Evolutionary conservation across 1,140 invertebrate species (phyloP).

Genomic region (Diabrotica undecimpunctata): DNA sequence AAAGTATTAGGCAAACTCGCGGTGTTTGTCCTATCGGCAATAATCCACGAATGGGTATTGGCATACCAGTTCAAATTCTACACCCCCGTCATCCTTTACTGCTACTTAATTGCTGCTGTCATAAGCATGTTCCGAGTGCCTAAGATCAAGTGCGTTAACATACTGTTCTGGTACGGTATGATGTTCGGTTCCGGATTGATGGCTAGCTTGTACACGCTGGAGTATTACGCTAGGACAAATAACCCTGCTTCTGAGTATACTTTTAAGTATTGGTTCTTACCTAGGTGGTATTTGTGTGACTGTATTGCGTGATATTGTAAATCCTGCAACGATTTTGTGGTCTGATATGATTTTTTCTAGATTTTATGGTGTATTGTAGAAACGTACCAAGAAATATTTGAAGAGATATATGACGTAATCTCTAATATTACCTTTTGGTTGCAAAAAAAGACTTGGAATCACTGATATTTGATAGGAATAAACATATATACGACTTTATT

Average conservation of each 20-base stretch:
- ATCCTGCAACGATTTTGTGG: too few relatives aligned
- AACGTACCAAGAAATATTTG: too few relatives aligned
- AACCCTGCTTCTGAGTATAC: constrained; percentile 56
- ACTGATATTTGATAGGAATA: too few relatives aligned
- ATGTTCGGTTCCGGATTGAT: constrained; percentile 72
- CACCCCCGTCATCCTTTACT: constrained; percentile 77
- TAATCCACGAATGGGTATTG: constrained; percentile 70
- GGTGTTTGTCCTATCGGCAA: constrained; percentile 54
- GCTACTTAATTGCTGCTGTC: constrained; percentile 62
- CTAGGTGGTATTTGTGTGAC: constrained; percentile 48
- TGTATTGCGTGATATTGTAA: constrained; percentile 20
- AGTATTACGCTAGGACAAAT: constrained; percentile 79
- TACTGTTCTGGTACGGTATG: constrained; percentile 78
- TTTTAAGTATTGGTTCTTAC: constrained; percentile 50
- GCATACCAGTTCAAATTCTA: constrained; percentile 76
- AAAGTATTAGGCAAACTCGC: constrained; percentile 53
- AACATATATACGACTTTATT: too few relatives aligned
- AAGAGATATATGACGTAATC: too few relatives aligned
- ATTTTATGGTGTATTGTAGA: too few relatives aligned
- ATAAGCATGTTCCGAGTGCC: constrained; percentile 55
- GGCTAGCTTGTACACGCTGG: constrained; percentile 76
- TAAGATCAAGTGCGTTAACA: constrained; percentile 61
- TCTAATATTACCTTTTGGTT: too few relatives aligned
- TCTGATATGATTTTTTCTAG: too few relatives aligned
- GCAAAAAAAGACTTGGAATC: too few relatives aligned